Evolutionary conservation across 1,140 invertebrate species (phyloP).

Genomic region (Drosophila pandora): DNA sequence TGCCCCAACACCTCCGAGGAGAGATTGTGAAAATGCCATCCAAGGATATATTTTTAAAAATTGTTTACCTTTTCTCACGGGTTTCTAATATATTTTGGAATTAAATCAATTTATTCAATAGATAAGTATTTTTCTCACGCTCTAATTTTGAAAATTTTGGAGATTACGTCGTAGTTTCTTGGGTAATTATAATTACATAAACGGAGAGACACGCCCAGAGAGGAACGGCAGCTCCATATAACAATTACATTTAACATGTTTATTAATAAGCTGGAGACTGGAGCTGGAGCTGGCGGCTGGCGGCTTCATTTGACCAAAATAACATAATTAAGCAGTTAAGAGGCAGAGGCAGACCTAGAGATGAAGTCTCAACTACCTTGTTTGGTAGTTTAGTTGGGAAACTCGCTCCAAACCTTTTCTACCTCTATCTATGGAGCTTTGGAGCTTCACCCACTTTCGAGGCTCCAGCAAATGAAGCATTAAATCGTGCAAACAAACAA

Average conservation of each 20-base stretch:
- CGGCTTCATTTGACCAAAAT: slow-evolving; percentile 43
- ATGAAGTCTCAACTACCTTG: slow-evolving; percentile 44
- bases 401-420: slow-evolving; percentile 29
- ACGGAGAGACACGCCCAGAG: slow-evolving; percentile 19
- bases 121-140: slow-evolving; percentile 15
- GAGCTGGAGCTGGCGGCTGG: slow-evolving; percentile 19
- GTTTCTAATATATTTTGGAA: not conserved
- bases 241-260: slow-evolving; percentile 62
- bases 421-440: slow-evolving; percentile 1
- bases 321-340: slow-evolving; percentile 54
- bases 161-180: slow-evolving; percentile 14
- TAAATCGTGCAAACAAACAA: slow-evolving; percentile 64
- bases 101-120: not conserved
- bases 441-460: slow-evolving; percentile 43
- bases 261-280: slow-evolving; percentile 49
- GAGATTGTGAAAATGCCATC: slow-evolving; percentile 26
- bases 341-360: slow-evolving; percentile 3
- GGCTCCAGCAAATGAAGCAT: slow-evolving; percentile 54
- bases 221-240: slow-evolving; percentile 42
- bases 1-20: slow-evolving; percentile 37
- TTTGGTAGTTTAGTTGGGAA: slow-evolving; percentile 33
- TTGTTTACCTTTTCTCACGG: slow-evolving; percentile 40
- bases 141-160: slow-evolving; percentile 8
- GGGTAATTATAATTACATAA: slow-evolving; percentile 40
- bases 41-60: slow-evolving; percentile 31